phyloP scores from a whole-genome alignment of 2,113 vertebrate genomes.

The Semnornis frantzii region DNA sequence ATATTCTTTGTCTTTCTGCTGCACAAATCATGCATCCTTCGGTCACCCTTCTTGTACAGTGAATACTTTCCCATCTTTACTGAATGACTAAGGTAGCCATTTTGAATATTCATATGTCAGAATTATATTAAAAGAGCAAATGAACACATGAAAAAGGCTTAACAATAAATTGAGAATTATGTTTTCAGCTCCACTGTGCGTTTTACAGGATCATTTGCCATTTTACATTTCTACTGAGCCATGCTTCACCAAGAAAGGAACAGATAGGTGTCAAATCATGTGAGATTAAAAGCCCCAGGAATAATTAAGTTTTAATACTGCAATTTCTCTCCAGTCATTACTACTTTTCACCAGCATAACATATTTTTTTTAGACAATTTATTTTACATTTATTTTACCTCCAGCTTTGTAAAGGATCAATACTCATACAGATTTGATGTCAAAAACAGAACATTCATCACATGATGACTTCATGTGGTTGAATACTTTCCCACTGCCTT shows the following conservation, averaged over 20 bases:
- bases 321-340: not conserved
- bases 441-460: not conserved
- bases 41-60: not conserved
- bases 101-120: not conserved
- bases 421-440: not conserved
- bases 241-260: not conserved
- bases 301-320: not conserved
- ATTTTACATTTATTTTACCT: not conserved
- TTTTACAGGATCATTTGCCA: not conserved
- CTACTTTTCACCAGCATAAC: not conserved
- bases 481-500: not conserved
- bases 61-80: not conserved
- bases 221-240: not conserved
- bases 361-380: not conserved
- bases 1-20: not conserved
- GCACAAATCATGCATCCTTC: not conserved
- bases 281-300: not conserved
- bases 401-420: not conserved
- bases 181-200: not conserved
- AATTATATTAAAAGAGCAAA: not conserved
- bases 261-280: not conserved
- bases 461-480: rapidly evolving
- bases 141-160: not conserved
- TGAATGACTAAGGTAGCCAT: not conserved
- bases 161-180: not conserved